A percentile compares a stretch with the other conserved stretches of the same genome.
phyloP scores from a whole-genome alignment of 2,888 invertebrate genomes.

The Ceriagrion tenellum region DNA sequence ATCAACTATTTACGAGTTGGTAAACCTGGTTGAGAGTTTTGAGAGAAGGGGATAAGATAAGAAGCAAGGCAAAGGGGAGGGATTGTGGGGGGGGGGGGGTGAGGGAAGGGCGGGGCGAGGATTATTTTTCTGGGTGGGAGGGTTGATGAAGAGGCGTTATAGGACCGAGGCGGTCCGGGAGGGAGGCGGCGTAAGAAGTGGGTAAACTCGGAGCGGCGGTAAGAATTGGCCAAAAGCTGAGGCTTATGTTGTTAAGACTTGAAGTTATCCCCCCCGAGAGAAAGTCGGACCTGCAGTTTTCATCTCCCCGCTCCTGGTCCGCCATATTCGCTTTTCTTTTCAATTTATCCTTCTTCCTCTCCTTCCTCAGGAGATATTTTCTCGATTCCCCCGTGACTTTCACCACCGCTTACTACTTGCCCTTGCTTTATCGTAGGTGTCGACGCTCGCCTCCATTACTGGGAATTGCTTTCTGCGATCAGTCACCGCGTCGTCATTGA shows the following conservation, averaged over 20 bases:
- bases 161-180: background rate
- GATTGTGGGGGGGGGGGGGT: too few species aligned
- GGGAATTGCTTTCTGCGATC: background rate
- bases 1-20: too few species aligned
- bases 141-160: background rate
- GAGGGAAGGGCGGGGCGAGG: too few species aligned
- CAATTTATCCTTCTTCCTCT: background rate
- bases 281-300: background rate
- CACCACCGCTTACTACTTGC: background rate
- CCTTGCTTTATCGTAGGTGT: background rate
- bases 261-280: slow-evolving; percentile 2
- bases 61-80: background rate
- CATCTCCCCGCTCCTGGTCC: background rate
- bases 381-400: background rate
- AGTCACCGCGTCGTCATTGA: background rate
- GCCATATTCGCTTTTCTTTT: background rate
- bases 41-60: background rate
- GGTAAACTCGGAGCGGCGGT: background rate
- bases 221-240: slow-evolving; percentile 15
- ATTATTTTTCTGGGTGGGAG: background rate
- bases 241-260: slow-evolving; percentile 33
- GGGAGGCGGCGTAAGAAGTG: background rate
- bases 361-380: background rate
- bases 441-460: background rate
- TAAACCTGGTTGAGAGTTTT: background rate